A percentile compares a stretch with the other conserved stretches of the same genome.
Conservation (phyloP, 2,113 vertebrate species). For the Porphyrio hochstetteri region DNA sequence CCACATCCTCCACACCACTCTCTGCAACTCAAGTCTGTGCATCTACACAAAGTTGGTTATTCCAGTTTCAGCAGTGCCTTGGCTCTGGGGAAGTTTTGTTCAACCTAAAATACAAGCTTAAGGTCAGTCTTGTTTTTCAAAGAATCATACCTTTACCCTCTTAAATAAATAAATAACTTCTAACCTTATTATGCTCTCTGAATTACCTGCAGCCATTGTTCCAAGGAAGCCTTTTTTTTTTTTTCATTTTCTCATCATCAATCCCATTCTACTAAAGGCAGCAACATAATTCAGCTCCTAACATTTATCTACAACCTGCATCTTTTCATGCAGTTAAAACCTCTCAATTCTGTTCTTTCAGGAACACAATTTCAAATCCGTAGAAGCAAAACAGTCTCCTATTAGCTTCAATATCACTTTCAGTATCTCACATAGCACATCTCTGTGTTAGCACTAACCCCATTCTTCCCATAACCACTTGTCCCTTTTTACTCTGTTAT, state of each 20-base stretch:
- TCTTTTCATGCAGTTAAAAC: not conserved
- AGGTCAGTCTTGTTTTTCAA: not conserved
- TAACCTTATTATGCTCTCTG: not conserved
- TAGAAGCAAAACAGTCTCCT: not conserved
- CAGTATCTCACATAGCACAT: not conserved
- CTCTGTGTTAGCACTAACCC: not conserved
- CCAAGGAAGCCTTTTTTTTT: not conserved
- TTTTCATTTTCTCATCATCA: not conserved
- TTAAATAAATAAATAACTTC: not conserved
- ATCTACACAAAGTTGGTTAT: not conserved
- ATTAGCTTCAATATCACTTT: not conserved
- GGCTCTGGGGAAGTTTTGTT: not conserved
- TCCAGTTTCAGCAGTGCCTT: not conserved
- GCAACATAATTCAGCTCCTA: not conserved
- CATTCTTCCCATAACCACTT: not conserved
- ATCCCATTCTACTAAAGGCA: not conserved
- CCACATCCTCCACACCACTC: not conserved
- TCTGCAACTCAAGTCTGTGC: not conserved
- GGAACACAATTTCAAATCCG: not conserved
- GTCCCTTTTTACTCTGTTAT: not conserved
- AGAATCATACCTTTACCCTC: not conserved
- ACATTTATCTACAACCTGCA: not conserved
- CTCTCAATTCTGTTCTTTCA: not conserved
- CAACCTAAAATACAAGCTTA: not conserved
- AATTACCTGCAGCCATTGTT: not conserved